Percentiles rank a stretch among this genome's conserved stretches.
phyloP scores from a whole-genome alignment of 2,113 vertebrate species.

The Lipophrys pholis region DNA sequence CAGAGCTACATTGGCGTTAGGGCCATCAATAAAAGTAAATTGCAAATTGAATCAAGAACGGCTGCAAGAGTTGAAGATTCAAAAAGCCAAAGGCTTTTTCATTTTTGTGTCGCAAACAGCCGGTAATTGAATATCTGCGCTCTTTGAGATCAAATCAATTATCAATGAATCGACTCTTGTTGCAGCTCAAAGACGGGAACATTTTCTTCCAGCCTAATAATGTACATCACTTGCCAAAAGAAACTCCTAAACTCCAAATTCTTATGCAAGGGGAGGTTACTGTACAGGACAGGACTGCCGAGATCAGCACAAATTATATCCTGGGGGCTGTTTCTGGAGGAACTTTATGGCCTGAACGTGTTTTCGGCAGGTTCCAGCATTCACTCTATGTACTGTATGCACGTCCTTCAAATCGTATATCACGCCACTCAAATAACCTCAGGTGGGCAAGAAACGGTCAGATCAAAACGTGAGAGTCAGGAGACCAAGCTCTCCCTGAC shows the following conservation, averaged over 20 bases:
- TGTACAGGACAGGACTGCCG: constrained; percentile 31
- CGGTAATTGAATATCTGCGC: no score
- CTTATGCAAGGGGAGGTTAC: constrained; percentile 10
- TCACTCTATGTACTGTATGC: constrained; percentile 10
- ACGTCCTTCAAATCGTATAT: constrained; percentile 36
- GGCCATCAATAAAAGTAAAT: no score
- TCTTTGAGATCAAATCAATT: not conserved
- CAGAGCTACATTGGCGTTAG: no score
- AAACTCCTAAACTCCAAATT: not conserved
- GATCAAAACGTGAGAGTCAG: constrained; percentile 19
- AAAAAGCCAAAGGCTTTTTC: no score
- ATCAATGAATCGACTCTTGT: not conserved
- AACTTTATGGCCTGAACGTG: constrained; percentile 39
- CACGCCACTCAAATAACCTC: constrained; percentile 19
- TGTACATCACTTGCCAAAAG: constrained; percentile 19
- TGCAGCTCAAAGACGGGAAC: not conserved
- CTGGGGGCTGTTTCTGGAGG: constrained; percentile 10
- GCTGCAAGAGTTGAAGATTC: no score
- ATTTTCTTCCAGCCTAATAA: constrained; percentile 2
- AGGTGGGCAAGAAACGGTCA: constrained; percentile 25
- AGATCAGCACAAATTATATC: constrained; percentile 36
- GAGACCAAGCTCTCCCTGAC: constrained; percentile 27
- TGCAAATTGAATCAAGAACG: no score
- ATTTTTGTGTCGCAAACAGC: no score
- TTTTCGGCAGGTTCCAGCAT: constrained; percentile 35